These are phyloP conservation scores for Psix sp. DNA, from an alignment of 1,140 invertebrate species.

Conservation along the genomic window DNA sequence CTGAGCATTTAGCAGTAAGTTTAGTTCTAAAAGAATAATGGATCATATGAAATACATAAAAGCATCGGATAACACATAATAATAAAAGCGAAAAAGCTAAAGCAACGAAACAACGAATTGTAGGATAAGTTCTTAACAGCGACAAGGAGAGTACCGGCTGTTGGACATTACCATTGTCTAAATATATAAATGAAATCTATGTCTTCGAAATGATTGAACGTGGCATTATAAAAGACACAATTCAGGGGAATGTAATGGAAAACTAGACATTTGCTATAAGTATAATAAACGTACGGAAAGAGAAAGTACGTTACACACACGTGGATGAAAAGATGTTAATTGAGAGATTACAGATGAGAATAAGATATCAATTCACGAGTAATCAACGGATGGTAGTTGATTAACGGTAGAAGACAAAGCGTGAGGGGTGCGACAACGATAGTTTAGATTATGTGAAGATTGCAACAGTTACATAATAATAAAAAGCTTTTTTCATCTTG, in stretches of 20 bases:
- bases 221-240: conserved; percentile 56
- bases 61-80: conserved; percentile 57
- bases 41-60: conserved; percentile 51
- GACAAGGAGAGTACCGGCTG: conserved; percentile 72
- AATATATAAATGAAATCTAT: conserved; percentile 67
- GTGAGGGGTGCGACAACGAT: conserved; percentile 64
- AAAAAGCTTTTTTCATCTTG: conserved; percentile 52
- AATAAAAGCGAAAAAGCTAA: background rate
- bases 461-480: conserved; percentile 44
- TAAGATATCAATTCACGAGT: conserved; percentile 12
- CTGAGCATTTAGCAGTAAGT: conserved; percentile 7
- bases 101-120: conserved; percentile 2
- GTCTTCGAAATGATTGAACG: conserved; percentile 55
- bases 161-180: conserved; percentile 78
- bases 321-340: conserved; percentile 14
- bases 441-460: conserved; percentile 60
- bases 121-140: conserved; percentile 62
- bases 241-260: conserved; percentile 21
- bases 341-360: background rate
- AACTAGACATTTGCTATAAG: conserved; percentile 46
- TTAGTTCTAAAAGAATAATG: conserved; percentile 18
- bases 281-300: conserved; percentile 49
- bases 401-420: conserved; percentile 55
- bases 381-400: conserved; percentile 35
- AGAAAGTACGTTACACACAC: conserved; percentile 51